phyloP scores from a whole-genome alignment of 2,888 invertebrate genomes.

The Sympetrum striolatum region DNA sequence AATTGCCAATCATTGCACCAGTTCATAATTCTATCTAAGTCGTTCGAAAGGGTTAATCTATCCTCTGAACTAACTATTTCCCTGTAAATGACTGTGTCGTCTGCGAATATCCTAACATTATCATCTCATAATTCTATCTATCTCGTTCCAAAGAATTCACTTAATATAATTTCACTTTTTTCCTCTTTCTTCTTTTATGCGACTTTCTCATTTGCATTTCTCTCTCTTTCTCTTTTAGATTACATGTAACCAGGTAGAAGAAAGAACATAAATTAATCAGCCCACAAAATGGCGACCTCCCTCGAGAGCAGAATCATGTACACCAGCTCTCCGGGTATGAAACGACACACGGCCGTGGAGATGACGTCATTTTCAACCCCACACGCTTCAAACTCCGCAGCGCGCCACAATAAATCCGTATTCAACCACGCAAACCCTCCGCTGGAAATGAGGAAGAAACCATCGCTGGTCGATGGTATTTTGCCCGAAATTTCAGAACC shows the following conservation, averaged over 20 bases:
- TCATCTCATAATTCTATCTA: too few species aligned
- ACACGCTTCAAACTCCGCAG: not conserved
- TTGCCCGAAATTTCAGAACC: not conserved
- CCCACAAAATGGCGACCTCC: conserved; percentile 1
- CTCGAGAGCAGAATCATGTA: not conserved
- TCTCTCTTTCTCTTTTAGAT: not conserved
- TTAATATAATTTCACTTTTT: too few species aligned
- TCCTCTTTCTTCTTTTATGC: too few species aligned
- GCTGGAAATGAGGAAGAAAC: not conserved
- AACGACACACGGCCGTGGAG: conserved; percentile 2
- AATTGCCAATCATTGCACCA: too few species aligned
- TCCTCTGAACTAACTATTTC: too few species aligned
- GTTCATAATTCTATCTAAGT: too few species aligned
- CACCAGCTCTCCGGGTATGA: not conserved
- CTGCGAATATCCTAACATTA: too few species aligned
- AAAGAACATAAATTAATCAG: not conserved
- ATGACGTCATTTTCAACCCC: not conserved
- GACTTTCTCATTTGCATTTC: too few species aligned
- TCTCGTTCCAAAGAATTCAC: too few species aligned
- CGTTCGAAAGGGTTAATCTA: too few species aligned
- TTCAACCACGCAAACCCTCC: not conserved
- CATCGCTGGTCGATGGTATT: conserved; percentile 20
- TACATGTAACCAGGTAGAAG: not conserved
- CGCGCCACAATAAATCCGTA: not conserved
- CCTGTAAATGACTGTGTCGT: too few species aligned